Evolutionary conservation across 2,888 invertebrate genomes (phyloP).

Genomic region (Agriopis marginaria): DNA sequence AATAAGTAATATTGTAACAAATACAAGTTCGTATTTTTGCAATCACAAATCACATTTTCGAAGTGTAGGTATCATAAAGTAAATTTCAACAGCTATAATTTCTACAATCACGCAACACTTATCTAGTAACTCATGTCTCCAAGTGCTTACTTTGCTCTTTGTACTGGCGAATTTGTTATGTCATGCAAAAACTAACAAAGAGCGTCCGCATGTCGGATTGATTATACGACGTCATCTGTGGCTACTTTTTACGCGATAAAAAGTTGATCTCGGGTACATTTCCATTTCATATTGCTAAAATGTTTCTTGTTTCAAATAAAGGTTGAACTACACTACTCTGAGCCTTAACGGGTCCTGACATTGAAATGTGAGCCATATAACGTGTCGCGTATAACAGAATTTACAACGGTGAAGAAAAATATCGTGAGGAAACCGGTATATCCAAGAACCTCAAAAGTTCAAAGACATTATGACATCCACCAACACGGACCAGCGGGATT

Average conservation of each 20-base stretch:
- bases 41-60: neutral
- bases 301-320: slow-evolving; percentile 3
- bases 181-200: slow-evolving; percentile 44
- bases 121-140: slow-evolving; percentile 26
- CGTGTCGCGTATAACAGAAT: neutral
- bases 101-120: slow-evolving; percentile 19
- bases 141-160: slow-evolving; percentile 23
- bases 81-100: slow-evolving; percentile 5
- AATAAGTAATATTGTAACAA: too few species aligned
- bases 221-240: slow-evolving; percentile 27
- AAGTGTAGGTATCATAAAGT: neutral
- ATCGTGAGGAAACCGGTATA: too few species aligned
- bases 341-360: too few species aligned
- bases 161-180: slow-evolving; percentile 24
- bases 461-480: too few species aligned
- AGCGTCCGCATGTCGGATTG: slow-evolving; percentile 45
- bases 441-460: too few species aligned
- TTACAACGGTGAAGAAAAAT: too few species aligned
- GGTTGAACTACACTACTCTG: neutral
- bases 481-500: too few species aligned
- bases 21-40: too few species aligned
- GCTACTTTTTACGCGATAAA: slow-evolving; percentile 31
- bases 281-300: slow-evolving; percentile 14
- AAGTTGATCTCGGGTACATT: slow-evolving; percentile 34
- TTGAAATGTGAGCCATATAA: neutral